Evolutionary conservation across 1,140 invertebrate genomes (phyloP).

Genomic region (Gryllus bimaculatus): DNA sequence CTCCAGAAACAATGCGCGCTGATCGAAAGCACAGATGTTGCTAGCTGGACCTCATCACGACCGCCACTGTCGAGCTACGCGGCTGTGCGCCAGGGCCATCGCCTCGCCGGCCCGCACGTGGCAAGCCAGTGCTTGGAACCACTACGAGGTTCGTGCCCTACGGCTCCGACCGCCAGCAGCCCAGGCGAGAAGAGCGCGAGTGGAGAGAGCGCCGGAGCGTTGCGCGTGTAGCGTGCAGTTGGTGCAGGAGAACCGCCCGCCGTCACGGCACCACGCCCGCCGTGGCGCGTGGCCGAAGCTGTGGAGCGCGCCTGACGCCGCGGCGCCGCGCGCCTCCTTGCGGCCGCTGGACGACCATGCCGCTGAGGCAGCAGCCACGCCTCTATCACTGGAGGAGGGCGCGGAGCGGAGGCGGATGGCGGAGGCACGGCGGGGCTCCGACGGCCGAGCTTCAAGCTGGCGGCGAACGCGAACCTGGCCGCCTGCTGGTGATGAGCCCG

Average conservation of each 20-base stretch:
- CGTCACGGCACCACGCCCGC: constrained; percentile 39
- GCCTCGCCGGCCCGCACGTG: constrained; percentile 29
- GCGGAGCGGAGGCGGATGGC: too few relatives aligned
- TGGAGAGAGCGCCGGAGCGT: not conserved
- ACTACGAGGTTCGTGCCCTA: constrained; percentile 44
- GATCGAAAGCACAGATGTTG: constrained; percentile 10
- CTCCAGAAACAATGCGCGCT: too few relatives aligned
- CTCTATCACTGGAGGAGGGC: not conserved
- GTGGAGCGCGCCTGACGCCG: constrained; percentile 36
- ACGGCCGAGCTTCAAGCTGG: too few relatives aligned
- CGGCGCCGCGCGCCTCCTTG: constrained; percentile 31
- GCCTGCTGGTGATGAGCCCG: too few relatives aligned
- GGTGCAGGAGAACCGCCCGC: constrained; percentile 61
- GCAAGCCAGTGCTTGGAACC: constrained; percentile 21
- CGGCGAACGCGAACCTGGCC: too few relatives aligned
- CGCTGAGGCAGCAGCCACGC: constrained; percentile 34
- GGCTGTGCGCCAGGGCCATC: constrained; percentile 46
- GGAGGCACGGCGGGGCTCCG: too few relatives aligned
- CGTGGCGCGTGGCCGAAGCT: constrained; percentile 63
- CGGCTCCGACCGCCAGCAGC: not conserved
- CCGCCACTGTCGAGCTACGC: constrained; percentile 46
- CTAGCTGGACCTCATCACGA: constrained; percentile 28
- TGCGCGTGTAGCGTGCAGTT: constrained; percentile 53
- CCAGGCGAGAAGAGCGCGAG: not conserved
- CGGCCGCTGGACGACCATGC: constrained; percentile 29